phyloP scores from a whole-genome alignment of 1,140 invertebrate species.

The Lanistes nyassanus region DNA sequence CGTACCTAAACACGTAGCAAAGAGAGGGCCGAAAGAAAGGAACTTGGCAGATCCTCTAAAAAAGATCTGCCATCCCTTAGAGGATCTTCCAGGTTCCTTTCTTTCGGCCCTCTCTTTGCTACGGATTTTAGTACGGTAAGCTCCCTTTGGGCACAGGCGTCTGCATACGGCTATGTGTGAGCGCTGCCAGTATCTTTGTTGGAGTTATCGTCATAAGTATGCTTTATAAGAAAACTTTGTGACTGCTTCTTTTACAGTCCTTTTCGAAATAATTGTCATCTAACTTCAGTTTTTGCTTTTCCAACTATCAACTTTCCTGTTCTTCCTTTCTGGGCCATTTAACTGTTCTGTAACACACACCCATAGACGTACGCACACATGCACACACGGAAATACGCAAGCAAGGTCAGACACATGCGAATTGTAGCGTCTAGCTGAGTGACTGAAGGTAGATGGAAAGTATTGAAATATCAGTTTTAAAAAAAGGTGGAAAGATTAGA shows the following conservation, averaged over 20 bases:
- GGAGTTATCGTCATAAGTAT: neutral
- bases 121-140: too few relatives aligned
- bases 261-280: neutral
- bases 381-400: slow-evolving; percentile 1
- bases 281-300: neutral
- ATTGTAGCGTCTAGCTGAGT: neutral
- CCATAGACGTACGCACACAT: neutral
- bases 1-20: too few relatives aligned
- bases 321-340: neutral
- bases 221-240: neutral
- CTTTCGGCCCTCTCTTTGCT: too few relatives aligned
- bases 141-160: too few relatives aligned
- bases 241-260: neutral
- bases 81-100: too few relatives aligned
- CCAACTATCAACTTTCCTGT: neutral
- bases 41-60: too few relatives aligned
- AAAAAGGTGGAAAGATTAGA: neutral
- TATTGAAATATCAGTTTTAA: neutral
- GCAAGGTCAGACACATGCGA: neutral
- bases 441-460: neutral
- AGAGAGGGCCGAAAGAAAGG: too few relatives aligned
- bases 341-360: neutral
- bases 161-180: too few relatives aligned
- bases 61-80: neutral
- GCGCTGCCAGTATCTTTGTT: too few relatives aligned